A percentile compares a stretch with the other conserved stretches of the same genome.
These are phyloP conservation scores for Heliconius himera DNA, from an alignment of 1,140 invertebrate species.

Conservation along the genomic window DNA sequence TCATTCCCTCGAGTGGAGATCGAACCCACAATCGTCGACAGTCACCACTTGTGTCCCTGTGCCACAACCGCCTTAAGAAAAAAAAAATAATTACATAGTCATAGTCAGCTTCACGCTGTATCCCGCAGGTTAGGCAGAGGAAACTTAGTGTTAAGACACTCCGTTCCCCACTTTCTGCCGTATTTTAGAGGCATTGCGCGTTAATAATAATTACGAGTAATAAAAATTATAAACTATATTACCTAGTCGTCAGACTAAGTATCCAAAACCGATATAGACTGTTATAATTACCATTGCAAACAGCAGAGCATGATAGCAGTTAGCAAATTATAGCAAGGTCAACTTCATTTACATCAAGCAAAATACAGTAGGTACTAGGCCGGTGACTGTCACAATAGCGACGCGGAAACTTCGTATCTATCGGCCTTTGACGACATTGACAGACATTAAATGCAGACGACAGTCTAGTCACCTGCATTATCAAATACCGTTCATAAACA, in stretches of 20 bases:
- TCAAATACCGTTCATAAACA: not conserved
- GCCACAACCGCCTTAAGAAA: too few species aligned
- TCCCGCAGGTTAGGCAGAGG: too few species aligned
- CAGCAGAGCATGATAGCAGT: not conserved
- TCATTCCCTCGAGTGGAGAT: too few species aligned
- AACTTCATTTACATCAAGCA: conserved; percentile 17
- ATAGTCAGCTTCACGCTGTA: too few species aligned
- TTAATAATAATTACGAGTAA: too few species aligned
- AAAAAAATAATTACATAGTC: too few species aligned
- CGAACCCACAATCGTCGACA: too few species aligned
- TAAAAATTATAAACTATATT: too few species aligned
- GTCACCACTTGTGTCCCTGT: too few species aligned
- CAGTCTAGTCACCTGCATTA: not conserved
- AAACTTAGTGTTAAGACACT: too few species aligned
- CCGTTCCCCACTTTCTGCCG: too few species aligned
- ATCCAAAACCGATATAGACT: not conserved
- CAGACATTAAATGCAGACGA: conserved; percentile 26
- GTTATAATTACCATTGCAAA: conserved; percentile 3
- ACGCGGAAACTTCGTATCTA: conserved; percentile 19
- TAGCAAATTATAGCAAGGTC: conserved; percentile 20
- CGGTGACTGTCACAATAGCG: conserved; percentile 16
- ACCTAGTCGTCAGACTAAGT: not conserved
- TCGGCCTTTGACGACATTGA: conserved; percentile 21
- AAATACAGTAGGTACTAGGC: not conserved
- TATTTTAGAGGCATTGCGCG: too few species aligned